Conservation (phyloP, 2,888 invertebrate genomes). For the Theretra japonica region DNA sequence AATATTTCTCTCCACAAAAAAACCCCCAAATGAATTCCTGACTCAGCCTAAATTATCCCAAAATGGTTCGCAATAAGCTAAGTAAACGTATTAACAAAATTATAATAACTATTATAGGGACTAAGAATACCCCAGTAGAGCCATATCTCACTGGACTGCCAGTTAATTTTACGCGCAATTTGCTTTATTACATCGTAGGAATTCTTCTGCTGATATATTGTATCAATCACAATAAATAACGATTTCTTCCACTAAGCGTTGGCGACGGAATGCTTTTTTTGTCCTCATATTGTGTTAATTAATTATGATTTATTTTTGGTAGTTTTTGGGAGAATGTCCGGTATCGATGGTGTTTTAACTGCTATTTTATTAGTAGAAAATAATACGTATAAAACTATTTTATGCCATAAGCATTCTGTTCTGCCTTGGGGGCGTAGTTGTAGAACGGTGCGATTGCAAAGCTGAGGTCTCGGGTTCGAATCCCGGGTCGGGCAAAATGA, state of each 20-base stretch:
- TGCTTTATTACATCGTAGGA: conserved; percentile 38
- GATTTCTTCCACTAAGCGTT: conserved; percentile 29
- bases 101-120: conserved; percentile 16
- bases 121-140: neutral
- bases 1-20: too few relatives aligned
- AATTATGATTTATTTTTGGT: conserved; percentile 18
- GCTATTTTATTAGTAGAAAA: neutral
- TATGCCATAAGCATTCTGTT: too few relatives aligned
- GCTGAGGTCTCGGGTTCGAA: too few relatives aligned
- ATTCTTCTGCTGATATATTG: conserved; percentile 39
- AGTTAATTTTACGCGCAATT: conserved; percentile 45
- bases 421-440: too few relatives aligned
- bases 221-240: conserved; percentile 37
- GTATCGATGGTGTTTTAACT: neutral
- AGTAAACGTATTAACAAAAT: conserved; percentile 14
- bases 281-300: conserved; percentile 6
- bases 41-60: too few relatives aligned
- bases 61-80: too few relatives aligned
- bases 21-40: too few relatives aligned
- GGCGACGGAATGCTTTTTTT: conserved; percentile 21
- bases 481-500: too few relatives aligned
- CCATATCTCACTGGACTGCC: conserved; percentile 13
- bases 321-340: neutral
- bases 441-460: too few relatives aligned
- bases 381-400: neutral